A percentile compares a stretch with the other conserved stretches of the same genome.
Conservation (phyloP, 2,113 vertebrate genomes). For the Pyrgilauda ruficollis region DNA sequence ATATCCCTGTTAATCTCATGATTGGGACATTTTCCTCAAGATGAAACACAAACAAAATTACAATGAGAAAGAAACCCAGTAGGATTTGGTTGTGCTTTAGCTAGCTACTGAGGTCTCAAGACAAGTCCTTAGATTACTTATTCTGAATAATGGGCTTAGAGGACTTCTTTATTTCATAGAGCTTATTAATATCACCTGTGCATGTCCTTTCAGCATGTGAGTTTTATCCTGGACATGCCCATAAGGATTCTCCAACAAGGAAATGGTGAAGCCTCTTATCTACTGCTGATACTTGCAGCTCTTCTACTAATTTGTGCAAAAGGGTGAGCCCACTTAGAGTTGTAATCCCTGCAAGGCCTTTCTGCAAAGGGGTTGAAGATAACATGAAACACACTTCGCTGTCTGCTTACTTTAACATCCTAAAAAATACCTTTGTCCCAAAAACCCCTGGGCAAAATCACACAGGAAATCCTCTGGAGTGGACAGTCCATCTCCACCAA, state of each 20-base stretch:
- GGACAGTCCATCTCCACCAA: not conserved
- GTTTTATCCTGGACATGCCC: not conserved
- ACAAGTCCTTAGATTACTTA: not conserved
- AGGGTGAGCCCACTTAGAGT: not conserved
- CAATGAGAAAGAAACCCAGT: not conserved
- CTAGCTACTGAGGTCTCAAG: not conserved
- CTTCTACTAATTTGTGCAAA: not conserved
- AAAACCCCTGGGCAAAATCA: not conserved
- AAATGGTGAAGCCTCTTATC: not conserved
- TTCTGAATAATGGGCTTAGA: not conserved
- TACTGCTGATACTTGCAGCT: not conserved
- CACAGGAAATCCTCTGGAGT: not conserved
- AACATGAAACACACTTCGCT: not conserved
- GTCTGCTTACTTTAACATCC: not conserved
- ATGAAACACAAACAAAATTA: constrained; percentile 26
- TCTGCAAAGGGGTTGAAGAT: not conserved
- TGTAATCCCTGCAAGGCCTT: not conserved
- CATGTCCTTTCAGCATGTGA: not conserved
- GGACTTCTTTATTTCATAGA: not conserved
- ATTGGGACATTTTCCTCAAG: not conserved
- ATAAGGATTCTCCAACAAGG: not conserved
- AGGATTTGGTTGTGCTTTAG: not conserved
- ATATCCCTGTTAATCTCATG: constrained; percentile 19
- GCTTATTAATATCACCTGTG: not conserved
- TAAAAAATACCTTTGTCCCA: not conserved